Percentiles rank a stretch among this genome's conserved stretches.
These are phyloP conservation scores for Heterodera filipjevi DNA, from an alignment of 2,888 invertebrate genomes.

Conservation along the genomic window DNA sequence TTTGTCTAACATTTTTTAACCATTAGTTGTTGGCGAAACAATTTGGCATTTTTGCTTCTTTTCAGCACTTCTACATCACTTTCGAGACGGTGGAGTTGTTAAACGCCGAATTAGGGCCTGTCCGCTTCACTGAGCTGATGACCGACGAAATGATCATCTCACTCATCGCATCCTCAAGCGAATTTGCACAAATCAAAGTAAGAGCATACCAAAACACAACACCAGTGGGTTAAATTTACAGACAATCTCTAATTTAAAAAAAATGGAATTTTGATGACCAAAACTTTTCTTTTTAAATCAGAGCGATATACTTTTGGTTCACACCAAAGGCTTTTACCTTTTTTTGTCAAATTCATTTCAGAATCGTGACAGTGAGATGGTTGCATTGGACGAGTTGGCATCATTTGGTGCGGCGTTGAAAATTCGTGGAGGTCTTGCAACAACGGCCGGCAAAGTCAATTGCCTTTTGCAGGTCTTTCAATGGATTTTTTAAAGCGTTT, in stretches of 20 bases:
- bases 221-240: slow-evolving; percentile 21
- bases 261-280: slow-evolving; percentile 37
- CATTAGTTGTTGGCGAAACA: too few species aligned
- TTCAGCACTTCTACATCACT: slow-evolving; percentile 87
- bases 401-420: slow-evolving; percentile 71
- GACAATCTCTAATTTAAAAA: background rate
- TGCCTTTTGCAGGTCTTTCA: slow-evolving; percentile 77
- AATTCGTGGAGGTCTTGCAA: slow-evolving; percentile 83
- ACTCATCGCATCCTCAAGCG: slow-evolving; percentile 87
- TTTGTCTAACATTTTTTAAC: too few species aligned
- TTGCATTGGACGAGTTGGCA: slow-evolving; percentile 82
- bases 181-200: slow-evolving; percentile 75
- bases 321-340: too few species aligned
- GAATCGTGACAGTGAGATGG: slow-evolving; percentile 91
- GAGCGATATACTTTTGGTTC: too few species aligned
- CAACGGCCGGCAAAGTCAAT: slow-evolving; percentile 90
- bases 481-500: background rate
- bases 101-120: slow-evolving; percentile 44
- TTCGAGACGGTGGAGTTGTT: slow-evolving; percentile 83
- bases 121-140: slow-evolving; percentile 56
- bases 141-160: slow-evolving; percentile 70
- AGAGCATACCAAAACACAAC: background rate
- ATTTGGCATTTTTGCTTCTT: too few species aligned
- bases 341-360: too few species aligned
- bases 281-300: too few species aligned